These are phyloP conservation scores for Cerceris ruficornis DNA, from an alignment of 2,888 invertebrate genomes.

Conservation along the genomic window DNA sequence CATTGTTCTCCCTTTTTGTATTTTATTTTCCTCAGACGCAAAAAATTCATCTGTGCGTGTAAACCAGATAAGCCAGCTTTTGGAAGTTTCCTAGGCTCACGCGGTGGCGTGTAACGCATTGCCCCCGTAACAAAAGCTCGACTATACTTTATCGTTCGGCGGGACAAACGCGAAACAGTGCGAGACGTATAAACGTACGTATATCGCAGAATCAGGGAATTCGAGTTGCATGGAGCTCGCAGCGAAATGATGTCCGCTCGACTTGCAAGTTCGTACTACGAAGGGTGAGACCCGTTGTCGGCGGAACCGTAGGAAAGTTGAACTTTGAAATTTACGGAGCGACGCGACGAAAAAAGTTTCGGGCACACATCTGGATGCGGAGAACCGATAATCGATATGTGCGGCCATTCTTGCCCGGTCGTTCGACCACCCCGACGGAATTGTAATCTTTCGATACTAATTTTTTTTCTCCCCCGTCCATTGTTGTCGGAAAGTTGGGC, in stretches of 20 bases:
- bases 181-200: not conserved
- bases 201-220: not conserved
- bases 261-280: constrained; percentile 34
- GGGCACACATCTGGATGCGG: constrained; percentile 53
- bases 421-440: constrained; percentile 25
- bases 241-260: constrained; percentile 42
- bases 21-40: not conserved
- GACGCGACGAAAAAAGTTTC: constrained; percentile 55
- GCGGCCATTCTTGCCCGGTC: constrained; percentile 42
- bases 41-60: not conserved
- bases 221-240: not conserved
- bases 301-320: constrained; percentile 25
- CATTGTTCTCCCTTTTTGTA: not conserved
- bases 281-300: constrained; percentile 7
- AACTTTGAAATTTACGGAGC: constrained; percentile 60
- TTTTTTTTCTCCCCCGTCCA: constrained; percentile 20
- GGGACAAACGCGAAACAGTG: not conserved
- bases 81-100: not conserved
- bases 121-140: constrained; percentile 1
- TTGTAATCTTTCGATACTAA: constrained; percentile 46
- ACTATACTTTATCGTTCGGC: not conserved
- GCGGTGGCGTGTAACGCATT: not conserved
- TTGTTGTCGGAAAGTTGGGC: too few relatives aligned
- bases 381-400: constrained; percentile 62
- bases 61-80: not conserved